Conservation (phyloP, 1,140 invertebrate species). For the Ostrea edulis region DNA sequence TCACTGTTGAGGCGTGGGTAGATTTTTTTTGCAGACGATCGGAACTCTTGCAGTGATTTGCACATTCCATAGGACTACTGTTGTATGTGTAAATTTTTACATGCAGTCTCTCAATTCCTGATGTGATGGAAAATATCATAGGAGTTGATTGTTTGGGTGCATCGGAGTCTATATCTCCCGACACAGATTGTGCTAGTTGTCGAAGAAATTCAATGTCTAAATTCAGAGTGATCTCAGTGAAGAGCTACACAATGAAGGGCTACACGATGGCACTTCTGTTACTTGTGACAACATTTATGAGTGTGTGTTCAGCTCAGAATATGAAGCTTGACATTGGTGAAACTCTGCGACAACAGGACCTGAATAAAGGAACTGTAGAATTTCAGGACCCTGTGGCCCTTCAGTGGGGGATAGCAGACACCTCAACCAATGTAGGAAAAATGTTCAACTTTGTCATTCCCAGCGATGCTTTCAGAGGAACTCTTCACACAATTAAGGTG, state of each 20-base stretch:
- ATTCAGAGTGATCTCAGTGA: not conserved
- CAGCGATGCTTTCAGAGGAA: conserved; percentile 70
- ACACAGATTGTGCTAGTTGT: not conserved
- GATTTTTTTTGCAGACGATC: conserved; percentile 2
- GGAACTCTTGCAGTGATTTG: not conserved
- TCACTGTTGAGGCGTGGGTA: not conserved
- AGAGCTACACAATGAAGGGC: not conserved
- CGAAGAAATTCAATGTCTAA: not conserved
- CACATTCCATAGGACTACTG: conserved; percentile 4
- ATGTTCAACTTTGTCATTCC: conserved; percentile 70
- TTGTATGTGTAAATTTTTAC: not conserved
- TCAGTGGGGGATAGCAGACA: conserved; percentile 71
- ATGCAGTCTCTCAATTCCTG: not conserved
- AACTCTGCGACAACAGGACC: not conserved
- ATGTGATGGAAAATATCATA: not conserved
- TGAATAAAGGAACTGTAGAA: not conserved
- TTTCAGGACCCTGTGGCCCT: conserved; percentile 56
- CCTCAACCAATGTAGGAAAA: conserved; percentile 66
- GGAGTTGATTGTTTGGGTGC: not conserved
- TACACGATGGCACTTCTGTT: not conserved
- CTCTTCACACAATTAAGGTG: conserved; percentile 63
- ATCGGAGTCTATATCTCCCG: not conserved
- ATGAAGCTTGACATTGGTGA: conserved; percentile 8
- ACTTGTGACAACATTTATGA: not conserved
- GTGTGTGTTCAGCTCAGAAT: conserved; percentile 18